Evolutionary conservation across 2,113 vertebrate species (phyloP).

Genomic region (Sclerurus mexicanus): DNA sequence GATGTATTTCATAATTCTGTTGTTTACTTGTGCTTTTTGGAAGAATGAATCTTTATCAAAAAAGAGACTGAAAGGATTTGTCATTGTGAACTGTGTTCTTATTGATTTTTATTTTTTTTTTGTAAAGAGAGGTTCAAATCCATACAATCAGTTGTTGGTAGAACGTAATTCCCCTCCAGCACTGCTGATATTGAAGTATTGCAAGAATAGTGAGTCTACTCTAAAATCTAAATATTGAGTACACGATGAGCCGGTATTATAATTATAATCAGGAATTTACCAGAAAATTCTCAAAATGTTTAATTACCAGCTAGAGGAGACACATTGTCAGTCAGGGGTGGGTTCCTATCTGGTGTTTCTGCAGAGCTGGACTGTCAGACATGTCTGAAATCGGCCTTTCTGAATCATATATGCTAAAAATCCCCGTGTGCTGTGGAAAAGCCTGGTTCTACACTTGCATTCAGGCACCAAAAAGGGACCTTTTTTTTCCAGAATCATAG

Average conservation of each 20-base stretch:
- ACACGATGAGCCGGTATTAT: not conserved
- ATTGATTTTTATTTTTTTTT: not conserved
- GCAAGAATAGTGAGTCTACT: not conserved
- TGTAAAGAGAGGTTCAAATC: not conserved
- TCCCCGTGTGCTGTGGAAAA: not conserved
- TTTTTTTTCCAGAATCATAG: not conserved
- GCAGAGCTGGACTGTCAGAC: not conserved
- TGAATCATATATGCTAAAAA: not conserved
- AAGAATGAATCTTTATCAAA: not conserved
- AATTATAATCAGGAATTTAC: not conserved
- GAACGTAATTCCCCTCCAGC: not conserved
- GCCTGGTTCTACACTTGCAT: not conserved
- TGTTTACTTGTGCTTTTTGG: not conserved
- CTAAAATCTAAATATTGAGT: not conserved
- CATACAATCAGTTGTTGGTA: not conserved
- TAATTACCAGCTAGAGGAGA: not conserved
- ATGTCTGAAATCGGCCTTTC: not conserved
- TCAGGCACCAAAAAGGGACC: not conserved
- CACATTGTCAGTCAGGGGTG: accelerated
- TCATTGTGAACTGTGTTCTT: not conserved
- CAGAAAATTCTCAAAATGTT: not conserved
- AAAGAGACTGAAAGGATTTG: not conserved
- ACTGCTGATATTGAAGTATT: not conserved
- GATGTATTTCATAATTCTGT: not conserved
- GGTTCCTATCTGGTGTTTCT: not conserved